These are phyloP conservation scores for Campylomormyrus tamandua DNA, from an alignment of 2,113 vertebrate genomes.

Conservation along the genomic window DNA sequence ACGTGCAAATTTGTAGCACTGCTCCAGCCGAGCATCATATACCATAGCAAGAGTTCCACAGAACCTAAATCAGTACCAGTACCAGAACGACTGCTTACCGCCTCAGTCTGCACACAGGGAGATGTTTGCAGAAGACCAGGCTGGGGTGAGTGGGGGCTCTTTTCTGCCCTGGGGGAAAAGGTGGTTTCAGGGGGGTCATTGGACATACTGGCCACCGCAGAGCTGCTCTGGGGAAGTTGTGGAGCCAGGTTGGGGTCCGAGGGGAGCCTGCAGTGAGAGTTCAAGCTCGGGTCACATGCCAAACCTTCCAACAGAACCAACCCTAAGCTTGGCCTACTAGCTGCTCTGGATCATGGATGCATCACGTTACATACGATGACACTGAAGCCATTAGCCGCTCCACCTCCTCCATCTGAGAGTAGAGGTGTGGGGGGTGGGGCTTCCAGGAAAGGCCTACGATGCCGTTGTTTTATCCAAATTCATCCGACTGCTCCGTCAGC, in stretches of 20 bases:
- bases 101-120: slow-evolving; percentile 39
- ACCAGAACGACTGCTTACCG: slow-evolving; percentile 43
- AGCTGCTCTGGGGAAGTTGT: slow-evolving; percentile 21
- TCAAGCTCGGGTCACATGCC: neutral
- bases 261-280: neutral
- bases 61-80: neutral
- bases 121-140: slow-evolving; percentile 22
- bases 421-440: neutral
- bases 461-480: neutral
- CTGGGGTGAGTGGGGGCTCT: slow-evolving; percentile 27
- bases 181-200: slow-evolving; percentile 14
- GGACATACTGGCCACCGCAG: slow-evolving; percentile 36
- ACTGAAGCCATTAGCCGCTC: neutral
- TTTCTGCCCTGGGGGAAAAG: slow-evolving; percentile 29
- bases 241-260: slow-evolving; percentile 10
- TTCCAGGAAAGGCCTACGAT: slow-evolving; percentile 45
- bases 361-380: neutral
- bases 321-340: neutral
- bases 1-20: neutral
- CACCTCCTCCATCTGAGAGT: neutral
- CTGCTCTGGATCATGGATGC: neutral
- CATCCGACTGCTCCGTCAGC: slow-evolving; percentile 9
- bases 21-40: neutral
- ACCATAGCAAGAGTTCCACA: neutral
- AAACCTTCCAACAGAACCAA: neutral